Percentiles rank a stretch among this genome's conserved stretches.
Conservation (phyloP, 2,888 invertebrate species). For the Lymantria monacha region DNA sequence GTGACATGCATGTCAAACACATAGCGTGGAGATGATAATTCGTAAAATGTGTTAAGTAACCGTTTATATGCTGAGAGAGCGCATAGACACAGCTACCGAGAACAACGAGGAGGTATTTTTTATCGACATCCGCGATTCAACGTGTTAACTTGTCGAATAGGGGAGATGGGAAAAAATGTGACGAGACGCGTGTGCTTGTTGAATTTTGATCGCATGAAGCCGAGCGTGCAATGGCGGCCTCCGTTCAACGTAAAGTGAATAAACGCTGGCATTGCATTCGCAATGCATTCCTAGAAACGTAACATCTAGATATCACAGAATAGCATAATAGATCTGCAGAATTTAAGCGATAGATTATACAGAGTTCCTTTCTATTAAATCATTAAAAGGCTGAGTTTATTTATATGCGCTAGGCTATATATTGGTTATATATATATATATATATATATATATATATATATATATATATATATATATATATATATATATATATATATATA, state of each 20-base stretch:
- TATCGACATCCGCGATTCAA: constrained; percentile 56
- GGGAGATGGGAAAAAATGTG: constrained; percentile 54
- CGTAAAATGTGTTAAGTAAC: constrained; percentile 41
- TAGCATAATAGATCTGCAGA: constrained; percentile 12
- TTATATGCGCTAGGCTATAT: no score
- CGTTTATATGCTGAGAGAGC: constrained; percentile 49
- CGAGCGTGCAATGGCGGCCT: constrained; percentile 29
- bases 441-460: no score
- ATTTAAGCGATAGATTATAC: background rate
- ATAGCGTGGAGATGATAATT: constrained; percentile 38
- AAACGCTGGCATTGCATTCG: constrained; percentile 33
- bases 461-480: no score
- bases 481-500: no score
- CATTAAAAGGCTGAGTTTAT: no score
- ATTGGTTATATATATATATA: no score
- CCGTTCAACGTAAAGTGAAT: constrained; percentile 23
- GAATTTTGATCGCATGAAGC: constrained; percentile 55
- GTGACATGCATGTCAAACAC: constrained; percentile 34
- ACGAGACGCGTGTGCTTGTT: constrained; percentile 45
- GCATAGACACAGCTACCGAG: constrained; percentile 38
- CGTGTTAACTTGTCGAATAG: constrained; percentile 59
- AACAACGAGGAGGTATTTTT: constrained; percentile 47
- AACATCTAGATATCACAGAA: constrained; percentile 12
- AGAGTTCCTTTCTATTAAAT: no score
- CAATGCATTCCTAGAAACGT: constrained; percentile 33